Conservation (phyloP, 2,797 vertebrate genomes). For the Eulemur mongoz region DNA sequence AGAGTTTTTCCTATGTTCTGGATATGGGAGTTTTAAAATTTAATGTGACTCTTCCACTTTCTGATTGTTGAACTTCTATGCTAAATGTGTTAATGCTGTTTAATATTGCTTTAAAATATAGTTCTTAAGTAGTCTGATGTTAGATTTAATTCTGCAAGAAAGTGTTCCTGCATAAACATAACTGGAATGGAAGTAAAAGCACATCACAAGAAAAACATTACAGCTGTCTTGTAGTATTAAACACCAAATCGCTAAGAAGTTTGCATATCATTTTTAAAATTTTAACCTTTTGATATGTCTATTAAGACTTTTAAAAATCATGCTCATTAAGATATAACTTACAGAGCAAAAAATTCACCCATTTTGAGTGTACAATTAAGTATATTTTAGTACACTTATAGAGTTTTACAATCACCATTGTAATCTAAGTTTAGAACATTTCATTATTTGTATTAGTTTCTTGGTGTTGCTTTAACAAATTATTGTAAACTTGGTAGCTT, state of each 20-base stretch:
- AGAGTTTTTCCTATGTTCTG: background rate
- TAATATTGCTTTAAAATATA: background rate
- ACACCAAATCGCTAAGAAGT: background rate
- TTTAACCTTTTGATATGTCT: background rate
- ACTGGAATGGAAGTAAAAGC: background rate
- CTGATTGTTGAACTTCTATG: background rate
- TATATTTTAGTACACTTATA: background rate
- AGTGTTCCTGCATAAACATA: background rate
- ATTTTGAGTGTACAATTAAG: background rate
- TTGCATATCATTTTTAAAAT: background rate
- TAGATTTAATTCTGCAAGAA: background rate
- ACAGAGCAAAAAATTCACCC: background rate
- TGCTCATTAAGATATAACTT: background rate
- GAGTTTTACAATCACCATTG: background rate
- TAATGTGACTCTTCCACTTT: background rate
- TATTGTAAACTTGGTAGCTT: background rate
- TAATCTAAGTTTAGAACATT: background rate
- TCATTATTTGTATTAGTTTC: background rate
- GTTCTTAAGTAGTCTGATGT: background rate
- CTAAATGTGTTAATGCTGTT: background rate
- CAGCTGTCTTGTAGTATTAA: background rate
- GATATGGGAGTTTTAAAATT: background rate
- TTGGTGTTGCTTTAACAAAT: background rate
- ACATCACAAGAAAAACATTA: background rate
- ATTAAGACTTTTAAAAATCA: background rate